Evolutionary conservation across 1,140 invertebrate genomes (phyloP), one percentile per base, ranked within the genome.

Genomic region (Brachionus koreanus): DNA sequence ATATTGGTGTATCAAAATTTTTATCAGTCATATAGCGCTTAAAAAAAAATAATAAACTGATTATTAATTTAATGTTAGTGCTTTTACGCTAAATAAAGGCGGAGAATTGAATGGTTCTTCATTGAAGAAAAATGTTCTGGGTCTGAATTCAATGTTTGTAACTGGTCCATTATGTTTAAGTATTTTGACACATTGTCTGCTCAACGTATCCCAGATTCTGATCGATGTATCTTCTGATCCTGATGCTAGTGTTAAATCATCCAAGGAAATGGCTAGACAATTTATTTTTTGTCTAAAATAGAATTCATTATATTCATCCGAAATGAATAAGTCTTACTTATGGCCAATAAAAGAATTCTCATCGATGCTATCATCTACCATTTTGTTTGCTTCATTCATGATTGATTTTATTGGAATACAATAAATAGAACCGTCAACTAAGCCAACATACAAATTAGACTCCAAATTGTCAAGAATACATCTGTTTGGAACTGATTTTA

Each of bases 131-230:
- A 79, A 57, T 12, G 49, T 65, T 25, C 76, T 57, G 6, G 61
- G 61, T 49, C n/a, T 61, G 13, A 79, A 79, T 12, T 61, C 29
- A 25, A 79, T n/a, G 25, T 79, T 79, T 23, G 76, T 79, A 6
- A 61, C 76, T 61, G 76, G 76, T 25, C 76, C 76, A 42, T 65
- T 65, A 25, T 61, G 46, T 16, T 61, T 65, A 6, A 79, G 12
- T n/a, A 39, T 39, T 49, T 65, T 79, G 35, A 79, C 16, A 39
- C 49, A 65, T 65, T 79, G 76, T 63, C 61, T 57, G 37, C 76
- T 65, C 39, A 79, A 9, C 3, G 76, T 79, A 33, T 79, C 76
- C 76, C 76, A 79, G n/a, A 79, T 79, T 79, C 49, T 61, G 35
- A 65, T 42, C 35, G 49, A 6, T 37, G 19, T 33, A 61, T 65